Evolutionary conservation across 2,113 vertebrate genomes (phyloP), one percentile per base, ranked within the genome.

Genomic region (Cynocephalus volans): DNA sequence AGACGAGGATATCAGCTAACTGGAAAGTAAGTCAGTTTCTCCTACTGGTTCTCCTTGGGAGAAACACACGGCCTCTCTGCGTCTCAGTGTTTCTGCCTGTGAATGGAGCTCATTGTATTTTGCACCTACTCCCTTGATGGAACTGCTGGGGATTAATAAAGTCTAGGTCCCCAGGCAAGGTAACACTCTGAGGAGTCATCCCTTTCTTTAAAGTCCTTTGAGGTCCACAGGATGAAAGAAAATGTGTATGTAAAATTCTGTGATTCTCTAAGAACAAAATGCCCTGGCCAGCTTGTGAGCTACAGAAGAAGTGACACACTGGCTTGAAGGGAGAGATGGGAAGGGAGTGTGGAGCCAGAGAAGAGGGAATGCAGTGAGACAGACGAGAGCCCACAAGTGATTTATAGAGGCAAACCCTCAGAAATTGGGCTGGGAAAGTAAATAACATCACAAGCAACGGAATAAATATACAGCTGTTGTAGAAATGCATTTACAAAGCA

Each of bases 201-300:
- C 19, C 48, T 50, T 33, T 41, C 45, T 69, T 36, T 62, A n/a
- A 33, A 50, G 50, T 26, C 15, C 33, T 58, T 67, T 54, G 69
- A 36, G 80, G 36, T 15, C 56, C 23, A 84, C 7, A 2, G 56
- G 87, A 75, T 33, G 56, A 94, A 73, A 94, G 45, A 28, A 90
- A 73, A 54, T 0, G 4, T 3, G 4, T 4, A 21, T 4, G 0
- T 70, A 69, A 58, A 50, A 80, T 24, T n/a, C 65, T 73, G 4
- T 56, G 52, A 48, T 90, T 77, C 79, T 83, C 69, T 15, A 21
- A 64, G 79, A 76, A 93, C 69, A 70, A 70, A 58, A 48, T 8
- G 1, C n/a, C 31, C 28, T 13, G 5, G 19, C 33, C 33, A 28
- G 2, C 24, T 13, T 31, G 80, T 23, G 31, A 26, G 24, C 88